phyloP scores from a whole-genome alignment of 1,140 invertebrate species.

The Galleria mellonella region DNA sequence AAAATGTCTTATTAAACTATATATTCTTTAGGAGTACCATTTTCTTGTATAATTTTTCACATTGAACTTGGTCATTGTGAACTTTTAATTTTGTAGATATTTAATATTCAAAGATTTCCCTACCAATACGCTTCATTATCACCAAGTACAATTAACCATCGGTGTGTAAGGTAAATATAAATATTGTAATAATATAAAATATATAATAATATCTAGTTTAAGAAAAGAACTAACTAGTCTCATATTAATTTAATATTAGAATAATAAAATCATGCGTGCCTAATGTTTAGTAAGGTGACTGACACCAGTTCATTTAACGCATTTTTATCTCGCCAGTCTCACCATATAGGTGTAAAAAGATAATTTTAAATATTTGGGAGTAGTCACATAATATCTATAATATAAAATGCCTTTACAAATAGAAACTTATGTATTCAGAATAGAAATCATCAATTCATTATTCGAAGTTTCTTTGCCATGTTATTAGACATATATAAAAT shows the following conservation, averaged over 20 bases:
- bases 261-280: conserved; percentile 59
- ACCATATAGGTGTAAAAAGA: background rate
- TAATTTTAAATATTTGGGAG: too few relatives aligned
- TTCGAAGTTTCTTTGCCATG: too few relatives aligned
- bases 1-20: conserved; percentile 1
- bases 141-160: conserved; percentile 61
- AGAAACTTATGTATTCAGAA: too few relatives aligned
- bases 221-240: conserved; percentile 70
- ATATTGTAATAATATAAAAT: conserved; percentile 32
- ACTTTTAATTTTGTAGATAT: conserved; percentile 15
- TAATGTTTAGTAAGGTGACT: conserved; percentile 28
- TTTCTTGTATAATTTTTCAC: conserved; percentile 1
- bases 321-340: conserved; percentile 1
- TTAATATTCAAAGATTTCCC: conserved; percentile 37
- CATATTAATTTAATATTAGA: conserved; percentile 66
- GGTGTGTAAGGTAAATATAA: conserved; percentile 20
- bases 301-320: conserved; percentile 10
- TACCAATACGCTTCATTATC: conserved; percentile 55
- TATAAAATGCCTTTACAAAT: too few relatives aligned
- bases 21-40: conserved; percentile 5
- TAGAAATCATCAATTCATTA: too few relatives aligned
- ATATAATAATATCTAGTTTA: conserved; percentile 55
- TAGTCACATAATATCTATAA: too few relatives aligned
- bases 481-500: too few relatives aligned
- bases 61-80: conserved; percentile 27